These are phyloP conservation scores for Amphibalanus amphitrite DNA, from an alignment of 1,140 invertebrate genomes.

Conservation along the genomic window DNA sequence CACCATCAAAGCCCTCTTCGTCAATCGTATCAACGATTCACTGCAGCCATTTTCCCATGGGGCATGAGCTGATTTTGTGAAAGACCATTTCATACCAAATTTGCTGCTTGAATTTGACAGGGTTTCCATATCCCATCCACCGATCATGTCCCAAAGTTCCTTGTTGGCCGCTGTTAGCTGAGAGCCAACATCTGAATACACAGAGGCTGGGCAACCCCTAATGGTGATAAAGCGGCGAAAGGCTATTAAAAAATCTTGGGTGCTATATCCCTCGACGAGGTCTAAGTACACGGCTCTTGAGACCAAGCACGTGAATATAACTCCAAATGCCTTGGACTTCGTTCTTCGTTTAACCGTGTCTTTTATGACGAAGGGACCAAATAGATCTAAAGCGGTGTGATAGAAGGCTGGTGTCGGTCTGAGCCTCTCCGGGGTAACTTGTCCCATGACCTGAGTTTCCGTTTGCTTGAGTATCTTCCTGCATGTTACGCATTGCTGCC, in stretches of 20 bases:
- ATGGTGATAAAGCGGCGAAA: no score
- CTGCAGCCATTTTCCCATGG: no score
- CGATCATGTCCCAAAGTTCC: no score
- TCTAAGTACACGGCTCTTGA: slow-evolving; percentile 9
- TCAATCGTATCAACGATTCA: slow-evolving; percentile 8
- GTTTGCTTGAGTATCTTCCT: neutral
- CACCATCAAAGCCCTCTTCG: slow-evolving; percentile 7
- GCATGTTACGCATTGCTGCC: neutral
- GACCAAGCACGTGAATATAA: slow-evolving; percentile 7
- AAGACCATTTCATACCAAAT: no score
- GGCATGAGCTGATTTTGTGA: no score
- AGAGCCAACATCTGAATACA: no score
- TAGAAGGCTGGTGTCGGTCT: slow-evolving; percentile 8
- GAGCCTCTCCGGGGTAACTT: neutral
- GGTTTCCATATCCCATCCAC: no score
- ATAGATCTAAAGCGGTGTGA: slow-evolving; percentile 7
- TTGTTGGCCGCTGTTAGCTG: no score
- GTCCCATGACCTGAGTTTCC: slow-evolving; percentile 5
- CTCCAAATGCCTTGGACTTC: slow-evolving; percentile 7
- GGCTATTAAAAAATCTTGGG: neutral
- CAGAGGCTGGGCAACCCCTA: no score
- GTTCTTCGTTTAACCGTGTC: slow-evolving; percentile 8
- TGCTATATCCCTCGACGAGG: slow-evolving; percentile 8
- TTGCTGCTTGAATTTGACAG: no score
- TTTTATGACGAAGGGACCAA: slow-evolving; percentile 9